These are phyloP conservation scores for Eupeodes corollae DNA, from an alignment of 1,140 invertebrate species.

Conservation along the genomic window DNA sequence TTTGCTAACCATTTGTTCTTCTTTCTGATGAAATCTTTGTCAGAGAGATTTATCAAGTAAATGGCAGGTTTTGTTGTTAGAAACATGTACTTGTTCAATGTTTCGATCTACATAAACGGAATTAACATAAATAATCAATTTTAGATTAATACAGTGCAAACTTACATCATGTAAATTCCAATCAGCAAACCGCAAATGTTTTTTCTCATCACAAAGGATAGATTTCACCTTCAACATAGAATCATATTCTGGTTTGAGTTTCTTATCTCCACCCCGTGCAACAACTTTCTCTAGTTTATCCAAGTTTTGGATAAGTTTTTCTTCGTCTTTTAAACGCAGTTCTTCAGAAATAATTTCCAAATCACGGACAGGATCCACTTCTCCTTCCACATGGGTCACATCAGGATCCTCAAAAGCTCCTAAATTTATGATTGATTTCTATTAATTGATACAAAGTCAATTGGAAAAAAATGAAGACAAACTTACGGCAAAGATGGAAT, in stretches of 20 bases:
- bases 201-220: slow-evolving; percentile 78
- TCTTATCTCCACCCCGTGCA: slow-evolving; percentile 87
- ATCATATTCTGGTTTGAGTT: slow-evolving; percentile 91
- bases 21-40: slow-evolving; percentile 97
- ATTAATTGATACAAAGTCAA: neutral
- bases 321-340: slow-evolving; percentile 86
- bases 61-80: slow-evolving; percentile 97
- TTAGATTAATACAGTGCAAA: slow-evolving; percentile 12
- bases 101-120: slow-evolving; percentile 66
- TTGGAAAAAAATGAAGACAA: too few species aligned
- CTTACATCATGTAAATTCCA: slow-evolving; percentile 91
- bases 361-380: slow-evolving; percentile 94
- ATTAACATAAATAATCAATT: neutral
- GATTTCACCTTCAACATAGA: slow-evolving; percentile 75
- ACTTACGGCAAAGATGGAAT: slow-evolving; percentile 93
- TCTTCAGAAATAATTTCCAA: slow-evolving; percentile 95
- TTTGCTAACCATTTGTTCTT: slow-evolving; percentile 98
- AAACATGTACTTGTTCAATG: slow-evolving; percentile 93
- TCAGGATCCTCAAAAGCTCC: slow-evolving; percentile 97
- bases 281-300: slow-evolving; percentile 84
- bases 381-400: slow-evolving; percentile 96
- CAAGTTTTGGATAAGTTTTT: slow-evolving; percentile 64
- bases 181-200: slow-evolving; percentile 82
- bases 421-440: slow-evolving; percentile 34
- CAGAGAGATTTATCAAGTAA: slow-evolving; percentile 94